These are phyloP conservation scores for Aurelia coerulea DNA, from an alignment of 30 jellyfish, hydroid and myxozoan genomes.

Conservation along the genomic window DNA sequence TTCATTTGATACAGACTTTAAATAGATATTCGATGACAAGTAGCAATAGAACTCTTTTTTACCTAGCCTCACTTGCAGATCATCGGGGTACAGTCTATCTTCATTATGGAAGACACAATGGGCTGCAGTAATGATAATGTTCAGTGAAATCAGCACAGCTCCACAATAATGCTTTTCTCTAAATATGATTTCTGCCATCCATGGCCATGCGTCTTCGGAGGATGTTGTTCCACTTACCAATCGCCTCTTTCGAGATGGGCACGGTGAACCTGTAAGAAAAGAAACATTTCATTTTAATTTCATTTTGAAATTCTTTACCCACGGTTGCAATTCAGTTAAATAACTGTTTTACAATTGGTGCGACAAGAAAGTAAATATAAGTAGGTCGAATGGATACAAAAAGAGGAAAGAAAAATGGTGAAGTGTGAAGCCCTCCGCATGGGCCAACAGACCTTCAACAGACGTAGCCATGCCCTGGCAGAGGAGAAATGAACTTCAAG, in stretches of 20 bases:
- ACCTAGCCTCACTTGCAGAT: conserved; percentile 64
- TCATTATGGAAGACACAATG: conserved; percentile 71
- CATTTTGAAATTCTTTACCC: no score
- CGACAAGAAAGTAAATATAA: no score
- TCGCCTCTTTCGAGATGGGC: conserved; percentile 70
- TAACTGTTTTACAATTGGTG: no score
- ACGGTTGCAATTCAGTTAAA: neutral
- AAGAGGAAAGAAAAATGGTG: no score
- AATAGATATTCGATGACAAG: no score
- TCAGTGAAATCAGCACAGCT: conserved; percentile 56
- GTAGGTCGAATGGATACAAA: no score
- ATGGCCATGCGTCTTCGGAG: conserved; percentile 71
- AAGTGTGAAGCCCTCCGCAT: no score
- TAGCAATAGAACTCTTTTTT: neutral
- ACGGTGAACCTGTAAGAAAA: conserved; percentile 10
- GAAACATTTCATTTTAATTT: neutral
- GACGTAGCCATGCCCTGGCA: no score
- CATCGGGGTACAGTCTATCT: conserved; percentile 32
- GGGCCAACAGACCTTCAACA: no score
- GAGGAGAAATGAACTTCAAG: no score
- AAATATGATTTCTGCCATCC: conserved; percentile 85
- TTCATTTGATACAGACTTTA: no score
- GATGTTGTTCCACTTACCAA: conserved; percentile 65
- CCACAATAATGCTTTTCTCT: conserved; percentile 70
- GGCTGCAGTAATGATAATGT: conserved; percentile 77